These are phyloP conservation scores for Lasaia peninsularis DNA, from an alignment of 1,140 invertebrate species.

Conservation along the genomic window DNA sequence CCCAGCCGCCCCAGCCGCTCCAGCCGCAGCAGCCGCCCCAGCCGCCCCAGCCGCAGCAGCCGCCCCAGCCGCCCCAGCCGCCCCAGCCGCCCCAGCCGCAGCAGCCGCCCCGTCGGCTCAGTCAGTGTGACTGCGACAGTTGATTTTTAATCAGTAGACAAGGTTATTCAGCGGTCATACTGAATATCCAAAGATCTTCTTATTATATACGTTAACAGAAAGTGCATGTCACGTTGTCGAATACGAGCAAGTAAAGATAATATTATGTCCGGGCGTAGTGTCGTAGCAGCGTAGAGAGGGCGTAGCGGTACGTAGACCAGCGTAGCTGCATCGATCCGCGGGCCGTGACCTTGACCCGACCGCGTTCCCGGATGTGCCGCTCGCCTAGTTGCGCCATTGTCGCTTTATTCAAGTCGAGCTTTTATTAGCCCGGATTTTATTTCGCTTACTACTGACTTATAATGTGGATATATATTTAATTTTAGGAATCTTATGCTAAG, in stretches of 20 bases:
- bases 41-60: no score
- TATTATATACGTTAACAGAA: neutral
- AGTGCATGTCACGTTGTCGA: neutral
- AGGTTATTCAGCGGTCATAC: no score
- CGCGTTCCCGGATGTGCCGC: conserved; percentile 62
- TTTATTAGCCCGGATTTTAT: conserved; percentile 62
- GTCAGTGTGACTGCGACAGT: no score
- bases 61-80: no score
- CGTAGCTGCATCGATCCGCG: conserved; percentile 75
- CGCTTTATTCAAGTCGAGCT: conserved; percentile 54
- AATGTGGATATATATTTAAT: neutral
- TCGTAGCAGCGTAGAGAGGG: conserved; percentile 38
- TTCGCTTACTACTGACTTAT: conserved; percentile 27
- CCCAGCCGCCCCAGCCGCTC: no score
- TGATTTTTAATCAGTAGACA: no score
- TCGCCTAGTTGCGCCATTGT: conserved; percentile 67
- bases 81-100: no score
- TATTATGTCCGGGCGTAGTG: conserved; percentile 30
- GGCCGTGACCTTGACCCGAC: conserved; percentile 76
- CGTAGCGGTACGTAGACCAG: conserved; percentile 44
- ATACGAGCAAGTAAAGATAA: conserved; percentile 11
- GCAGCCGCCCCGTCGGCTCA: no score
- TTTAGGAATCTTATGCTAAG: neutral
- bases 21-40: no score
- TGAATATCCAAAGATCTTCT: no score